A percentile compares a stretch with the other conserved stretches of the same genome.
Conservation (phyloP, 2,888 invertebrate genomes). For the Drosophila greeni region DNA sequence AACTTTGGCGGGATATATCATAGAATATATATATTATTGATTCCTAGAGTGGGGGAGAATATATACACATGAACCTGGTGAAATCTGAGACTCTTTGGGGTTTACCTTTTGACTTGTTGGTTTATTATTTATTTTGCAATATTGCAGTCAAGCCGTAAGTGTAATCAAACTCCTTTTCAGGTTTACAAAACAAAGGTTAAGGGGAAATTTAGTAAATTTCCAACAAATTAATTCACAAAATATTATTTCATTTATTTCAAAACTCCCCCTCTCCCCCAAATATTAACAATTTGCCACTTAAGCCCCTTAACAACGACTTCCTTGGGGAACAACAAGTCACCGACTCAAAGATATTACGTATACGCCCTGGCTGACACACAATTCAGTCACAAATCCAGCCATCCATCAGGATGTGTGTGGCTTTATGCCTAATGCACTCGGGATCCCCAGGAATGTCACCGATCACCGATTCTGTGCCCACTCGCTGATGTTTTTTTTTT, state of each 20-base stretch:
- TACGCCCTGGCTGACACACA: conserved; percentile 50
- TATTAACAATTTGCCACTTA: conserved; percentile 13
- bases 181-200: too few relatives aligned
- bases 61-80: background rate
- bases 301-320: conserved; percentile 6
- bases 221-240: background rate
- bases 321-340: conserved; percentile 15
- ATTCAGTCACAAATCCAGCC: conserved; percentile 25
- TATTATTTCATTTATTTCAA: background rate
- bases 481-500: conserved; percentile 41
- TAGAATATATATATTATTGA: conserved; percentile 4
- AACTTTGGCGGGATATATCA: background rate
- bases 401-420: conserved; percentile 51
- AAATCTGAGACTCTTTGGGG: background rate
- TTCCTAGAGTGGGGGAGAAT: background rate
- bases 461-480: conserved; percentile 26
- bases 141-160: too few relatives aligned
- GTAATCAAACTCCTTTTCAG: too few relatives aligned
- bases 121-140: background rate
- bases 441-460: conserved; percentile 23
- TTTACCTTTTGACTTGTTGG: background rate
- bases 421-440: conserved; percentile 34
- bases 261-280: background rate
- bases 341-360: conserved; percentile 43
- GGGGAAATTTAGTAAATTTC: too few relatives aligned